Evolutionary conservation across 2,113 vertebrate genomes (phyloP), one percentile per base, ranked within the genome.

Genomic region (Muntiacus reevesi): DNA sequence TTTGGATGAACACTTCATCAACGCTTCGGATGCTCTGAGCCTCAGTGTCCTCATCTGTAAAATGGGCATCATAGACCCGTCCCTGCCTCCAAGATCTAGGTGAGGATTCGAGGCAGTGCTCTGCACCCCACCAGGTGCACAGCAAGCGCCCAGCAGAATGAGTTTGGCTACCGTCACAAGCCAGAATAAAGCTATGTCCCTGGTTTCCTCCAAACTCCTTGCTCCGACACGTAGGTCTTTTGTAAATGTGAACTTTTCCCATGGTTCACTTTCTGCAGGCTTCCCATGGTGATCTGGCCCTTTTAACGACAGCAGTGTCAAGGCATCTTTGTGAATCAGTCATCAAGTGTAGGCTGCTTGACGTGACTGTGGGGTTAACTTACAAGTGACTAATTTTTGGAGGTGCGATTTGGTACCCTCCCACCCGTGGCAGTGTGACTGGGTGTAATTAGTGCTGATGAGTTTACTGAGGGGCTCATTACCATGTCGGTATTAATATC

Each of bases 401-500:
- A 95, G 96, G 94, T n/a, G 13, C 1, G 3, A 74, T 92, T 98
- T 97, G 90, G 97, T 96, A 76, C 93, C 79, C 95, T 93, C 95
- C 98, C 94, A 95, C 97, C 91, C 64, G 79, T 96, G 92, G 95
- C 92, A 92, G 59, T 7, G 0, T 60, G 83, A 92, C 82, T 94
- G 96, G 60, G 93, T 95, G 67, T 95, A 97, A 95, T 97, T 97
- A 97, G 83, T 40, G 95, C 87, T 91, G 92, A 97, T 87, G 97
- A 97, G 94, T 96, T 97, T 97, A 95, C 98, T 47, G 94, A 97
- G 94, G 93, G 98, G 91, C 79, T 98, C 98, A 97, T 98, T 98
- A 98, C 96, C 93, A 43, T 97, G 95, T 97, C 93, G 54, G 97
- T 97, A 98, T 98, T 98, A 97, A 98, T 98, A 98, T 97, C 97